Evolutionary conservation across 35 echinoderm and acorn worm species (phyloP), one percentile per base, ranked within the genome.

Genomic region (Stichopus chloronotus): DNA sequence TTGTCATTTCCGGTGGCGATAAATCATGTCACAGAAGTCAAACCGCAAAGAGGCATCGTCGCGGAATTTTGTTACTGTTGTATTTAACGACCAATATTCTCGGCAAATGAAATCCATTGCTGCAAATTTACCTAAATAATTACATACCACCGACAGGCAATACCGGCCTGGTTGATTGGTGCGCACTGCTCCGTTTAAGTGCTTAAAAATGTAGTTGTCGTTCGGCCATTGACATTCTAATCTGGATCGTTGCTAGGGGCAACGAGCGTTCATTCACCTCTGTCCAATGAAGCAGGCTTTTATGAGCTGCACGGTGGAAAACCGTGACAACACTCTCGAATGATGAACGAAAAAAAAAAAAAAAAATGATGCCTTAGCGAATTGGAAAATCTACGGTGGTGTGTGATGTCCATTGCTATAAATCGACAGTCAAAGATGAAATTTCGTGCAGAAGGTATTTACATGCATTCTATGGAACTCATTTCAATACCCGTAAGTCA

Each of bases 181-280:
- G 17, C 17, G 82, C 21, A 58, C 54, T 58, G 7, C 57, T 20
- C 14, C 82, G 55, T 85, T 55, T 85, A 58, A 58, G 55, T 85
- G 82, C 82, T 20, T 56, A 59, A 85, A 71, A 85, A 85, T 85
- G 57, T 85, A 58, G 55, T 58, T 85, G 82, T 85, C 55, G 82
- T 85, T 23, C 82, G 82, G 82, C 57, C 82, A 85, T 85, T 55
- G 82, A 85, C 82, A 58, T 85, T 85, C 55, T 85, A 85, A 85
- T 85, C 82, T 85, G 82, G 82, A 85, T 85, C 82, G 82, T 85
- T 85, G 82, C 82, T 85, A 85, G 82, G 82, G 82, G 82, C 82
- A 85, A 85, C 82, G 22, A 85, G 82, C 82, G 82, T 58, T 85
- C 82, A 58, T 85, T 85, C 82, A 85, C 82, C 82, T 83, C 57